Evolutionary conservation across 2,888 invertebrate species (phyloP), one percentile per base, ranked within the genome.

Genomic region (Bellardia pandia): DNA sequence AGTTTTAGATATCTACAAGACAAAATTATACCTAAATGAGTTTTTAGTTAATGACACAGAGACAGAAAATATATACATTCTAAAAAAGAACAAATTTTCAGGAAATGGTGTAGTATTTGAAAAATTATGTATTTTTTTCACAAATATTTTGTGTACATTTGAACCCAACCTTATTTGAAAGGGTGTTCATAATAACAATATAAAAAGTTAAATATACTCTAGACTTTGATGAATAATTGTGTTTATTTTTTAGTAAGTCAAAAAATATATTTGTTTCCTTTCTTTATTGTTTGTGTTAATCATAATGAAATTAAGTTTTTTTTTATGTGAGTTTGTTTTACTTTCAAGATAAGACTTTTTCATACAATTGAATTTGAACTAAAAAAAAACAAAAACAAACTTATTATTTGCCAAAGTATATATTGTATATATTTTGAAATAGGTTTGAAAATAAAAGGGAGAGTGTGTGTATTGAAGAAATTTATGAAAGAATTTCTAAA

Each of bases 291-390:
- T 56, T 2, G 30, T 45, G 56, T 53, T n/a, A 79, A 62, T 72
- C 53, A 72, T 64, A 72, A 53, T 64, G 53, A 72, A 80, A 72
- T 72, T 64, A 62, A 72, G 51, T 53, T 60, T 72, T 72, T 80
- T 40, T 62, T 62, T 42, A 51, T 16, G 71, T 51, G 14, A 60
- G 60, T 37, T 23, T 79, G 62, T 79, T 71, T 71, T 23, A 62
- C 60, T 37, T 71, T 40, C 48, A 42, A 51, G 79, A 79, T 79
- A 79, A 79, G 79, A 62, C 69, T 71, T 71, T 51, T 51, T 79
- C 40, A 71, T 51, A 79, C 69, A 71, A 51, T 71, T 79, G 13
- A 40, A 62, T 62, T 62, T 51, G 1, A 42, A 37, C 33, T 33
- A 33, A 33, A 5, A 79, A 58, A 51, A 14, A 58, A 71, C 37